Evolutionary conservation across 2,888 invertebrate species (phyloP), one percentile per base, ranked within the genome.

Genomic region (Drosophila emarginata): DNA sequence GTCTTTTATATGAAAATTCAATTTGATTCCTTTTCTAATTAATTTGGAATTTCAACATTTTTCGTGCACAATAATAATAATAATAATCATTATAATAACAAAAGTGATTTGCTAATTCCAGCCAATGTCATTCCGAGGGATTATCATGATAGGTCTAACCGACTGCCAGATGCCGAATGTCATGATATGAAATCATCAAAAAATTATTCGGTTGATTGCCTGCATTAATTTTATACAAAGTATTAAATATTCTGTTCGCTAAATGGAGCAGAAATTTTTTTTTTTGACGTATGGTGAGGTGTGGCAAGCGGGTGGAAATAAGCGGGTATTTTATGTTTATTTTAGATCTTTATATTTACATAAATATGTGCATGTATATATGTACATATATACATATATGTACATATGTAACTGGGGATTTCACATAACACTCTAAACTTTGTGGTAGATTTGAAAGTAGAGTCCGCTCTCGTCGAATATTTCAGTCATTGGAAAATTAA

Each of bases 131-230:
- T 21, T 45, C 2, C 1, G 9, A 15, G 45, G 45, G 45, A 18
- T 45, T 45, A 45, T 45, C 45, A 45, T 45, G 45, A 45, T 21
- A 21, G 45, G 18, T 12, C 45, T 21, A 21, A 45, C 45, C 45
- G 45, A 45, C 18, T 21, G 45, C 45, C 45, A 45, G 18, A 45
- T 45, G 45, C 45, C 45, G 45, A 45, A 45, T 45, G 45, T 45
- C 45, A 45, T 45, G 45, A 21, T 45, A 6, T 45, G 18, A 12
- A 45, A 45, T 45, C 18, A 45, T 11, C 45, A 45, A 45, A 45
- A 45, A 45, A 45, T 21, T 45, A 45, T 45, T 45, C 45, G 12
- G 45, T 18, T 45, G 45, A 45, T 45, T 45, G 45, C 45, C 18
- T 45, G 12, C 45, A 45, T 45, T 45, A 45, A 45, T 21, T 45